Percentiles rank a stretch among this genome's conserved stretches.
phyloP scores from a whole-genome alignment of 1,140 invertebrate species.

The Cydia fagiglandana region DNA sequence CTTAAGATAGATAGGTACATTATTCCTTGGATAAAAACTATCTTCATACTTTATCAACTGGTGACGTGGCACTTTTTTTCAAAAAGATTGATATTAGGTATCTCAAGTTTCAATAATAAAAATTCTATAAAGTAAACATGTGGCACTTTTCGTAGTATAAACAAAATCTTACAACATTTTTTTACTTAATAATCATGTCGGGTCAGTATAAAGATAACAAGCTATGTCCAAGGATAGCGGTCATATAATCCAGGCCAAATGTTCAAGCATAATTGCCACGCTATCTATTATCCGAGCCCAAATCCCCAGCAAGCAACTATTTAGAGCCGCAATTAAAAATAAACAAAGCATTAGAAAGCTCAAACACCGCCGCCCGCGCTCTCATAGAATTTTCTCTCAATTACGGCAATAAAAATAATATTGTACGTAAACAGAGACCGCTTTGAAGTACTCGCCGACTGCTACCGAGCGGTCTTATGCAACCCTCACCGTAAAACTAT shows the following conservation, averaged over 20 bases:
- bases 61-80: too few species aligned
- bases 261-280: neutral
- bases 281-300: neutral
- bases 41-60: too few species aligned
- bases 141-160: too few species aligned
- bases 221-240: neutral
- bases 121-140: too few species aligned
- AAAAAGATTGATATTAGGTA: too few species aligned
- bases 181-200: neutral
- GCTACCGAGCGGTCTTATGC: conserved; percentile 32
- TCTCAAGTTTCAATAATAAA: too few species aligned
- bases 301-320: conserved; percentile 7
- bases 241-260: conserved; percentile 4
- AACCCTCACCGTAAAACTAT: conserved; percentile 19
- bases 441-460: conserved; percentile 27
- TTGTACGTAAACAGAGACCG: conserved; percentile 26
- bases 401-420: conserved; percentile 33
- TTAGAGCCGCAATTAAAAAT: conserved; percentile 28
- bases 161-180: too few species aligned
- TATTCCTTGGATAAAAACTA: too few species aligned
- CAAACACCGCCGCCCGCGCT: conserved; percentile 17
- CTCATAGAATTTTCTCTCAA: conserved; percentile 21
- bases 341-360: conserved; percentile 32
- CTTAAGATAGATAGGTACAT: too few species aligned
- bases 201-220: neutral